Percentiles rank a stretch among this genome's conserved stretches.
phyloP scores from a whole-genome alignment of 2,113 vertebrate genomes.

The Pampusana beccarii region DNA sequence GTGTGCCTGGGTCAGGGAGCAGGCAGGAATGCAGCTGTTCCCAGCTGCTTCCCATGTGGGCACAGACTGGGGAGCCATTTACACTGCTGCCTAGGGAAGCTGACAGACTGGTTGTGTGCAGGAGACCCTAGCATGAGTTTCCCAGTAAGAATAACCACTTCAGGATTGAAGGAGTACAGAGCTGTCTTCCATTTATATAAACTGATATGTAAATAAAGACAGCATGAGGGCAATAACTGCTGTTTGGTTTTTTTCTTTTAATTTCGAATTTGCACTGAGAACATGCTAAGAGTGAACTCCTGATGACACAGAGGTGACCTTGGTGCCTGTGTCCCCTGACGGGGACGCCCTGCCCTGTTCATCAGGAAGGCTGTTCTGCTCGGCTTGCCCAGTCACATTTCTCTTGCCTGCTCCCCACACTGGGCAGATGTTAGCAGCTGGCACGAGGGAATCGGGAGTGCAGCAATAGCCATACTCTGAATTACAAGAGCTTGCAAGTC shows the following conservation, averaged over 20 bases:
- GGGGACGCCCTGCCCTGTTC: neutral
- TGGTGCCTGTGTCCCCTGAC: neutral
- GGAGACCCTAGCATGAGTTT: neutral
- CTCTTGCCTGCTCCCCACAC: neutral
- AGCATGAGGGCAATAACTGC: neutral
- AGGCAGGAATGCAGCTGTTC: neutral
- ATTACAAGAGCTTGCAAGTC: neutral
- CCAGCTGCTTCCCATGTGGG: neutral
- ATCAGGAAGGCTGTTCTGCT: neutral
- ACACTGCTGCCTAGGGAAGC: neutral
- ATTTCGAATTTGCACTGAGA: neutral
- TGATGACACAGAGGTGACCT: neutral
- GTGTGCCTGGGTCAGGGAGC: neutral
- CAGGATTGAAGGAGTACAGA: neutral
- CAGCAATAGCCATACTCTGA: neutral
- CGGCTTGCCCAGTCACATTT: neutral
- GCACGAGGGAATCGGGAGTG: rapidly evolving
- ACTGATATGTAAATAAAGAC: neutral
- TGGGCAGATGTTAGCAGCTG: neutral
- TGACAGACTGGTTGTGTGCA: neutral
- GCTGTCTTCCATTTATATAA: neutral
- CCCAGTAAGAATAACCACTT: neutral
- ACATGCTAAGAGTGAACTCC: rapidly evolving
- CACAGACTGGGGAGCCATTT: neutral
- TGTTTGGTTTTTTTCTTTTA: neutral